phyloP scores from a whole-genome alignment of 2,888 invertebrate species.

The Baronia brevicornis region DNA sequence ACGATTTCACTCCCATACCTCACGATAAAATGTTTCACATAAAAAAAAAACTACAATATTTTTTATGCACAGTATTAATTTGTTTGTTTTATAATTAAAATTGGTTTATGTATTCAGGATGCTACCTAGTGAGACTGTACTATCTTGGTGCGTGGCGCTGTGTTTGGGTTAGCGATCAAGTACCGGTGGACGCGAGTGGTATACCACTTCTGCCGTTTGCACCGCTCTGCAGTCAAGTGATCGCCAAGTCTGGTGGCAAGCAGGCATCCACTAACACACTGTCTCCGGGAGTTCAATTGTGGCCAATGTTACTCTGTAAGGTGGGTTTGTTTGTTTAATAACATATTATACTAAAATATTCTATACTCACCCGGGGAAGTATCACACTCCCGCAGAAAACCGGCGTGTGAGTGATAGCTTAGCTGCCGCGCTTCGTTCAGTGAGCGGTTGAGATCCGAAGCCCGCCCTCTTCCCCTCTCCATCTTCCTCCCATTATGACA shows the following conservation, averaged over 20 bases:
- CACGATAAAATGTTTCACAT: no score
- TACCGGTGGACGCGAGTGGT: conserved; percentile 53
- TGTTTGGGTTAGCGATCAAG: conserved; percentile 62
- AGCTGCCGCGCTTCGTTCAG: no score
- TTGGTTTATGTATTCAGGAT: conserved; percentile 38
- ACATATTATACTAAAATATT: no score
- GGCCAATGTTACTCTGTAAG: conserved; percentile 63
- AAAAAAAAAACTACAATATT: background rate
- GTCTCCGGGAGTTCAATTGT: conserved; percentile 40
- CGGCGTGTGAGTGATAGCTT: no score
- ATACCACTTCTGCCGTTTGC: conserved; percentile 60
- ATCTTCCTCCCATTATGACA: no score
- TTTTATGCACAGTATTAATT: background rate
- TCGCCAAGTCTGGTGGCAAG: conserved; percentile 31
- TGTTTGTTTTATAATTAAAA: no score
- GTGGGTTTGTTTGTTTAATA: no score
- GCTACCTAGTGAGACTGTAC: conserved; percentile 59
- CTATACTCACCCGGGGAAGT: no score
- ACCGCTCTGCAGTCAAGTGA: conserved; percentile 33
- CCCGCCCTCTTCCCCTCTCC: no score
- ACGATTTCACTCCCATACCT: no score
- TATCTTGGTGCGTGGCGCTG: conserved; percentile 62
- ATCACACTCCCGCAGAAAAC: no score
- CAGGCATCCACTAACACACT: conserved; percentile 27
- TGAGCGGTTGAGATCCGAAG: no score